These are phyloP conservation scores for Benthochromis sp. DNA, from an alignment of 2,113 vertebrate genomes.

Conservation along the genomic window DNA sequence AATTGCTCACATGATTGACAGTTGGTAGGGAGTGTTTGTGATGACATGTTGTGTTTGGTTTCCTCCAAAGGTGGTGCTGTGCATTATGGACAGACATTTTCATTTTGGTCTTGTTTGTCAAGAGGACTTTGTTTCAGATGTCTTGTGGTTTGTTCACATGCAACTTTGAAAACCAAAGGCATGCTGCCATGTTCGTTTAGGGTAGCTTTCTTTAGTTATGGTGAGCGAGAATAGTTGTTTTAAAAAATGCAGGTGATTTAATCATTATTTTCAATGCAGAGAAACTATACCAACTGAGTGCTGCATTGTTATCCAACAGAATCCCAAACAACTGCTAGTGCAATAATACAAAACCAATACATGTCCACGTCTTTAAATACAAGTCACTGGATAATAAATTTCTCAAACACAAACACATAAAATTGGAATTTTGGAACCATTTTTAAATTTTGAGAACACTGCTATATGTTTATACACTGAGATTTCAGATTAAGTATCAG, in stretches of 20 bases:
- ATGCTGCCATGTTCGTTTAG: neutral
- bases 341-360: neutral
- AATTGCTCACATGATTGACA: neutral
- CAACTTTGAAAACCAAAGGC: neutral
- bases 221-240: neutral
- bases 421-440: neutral
- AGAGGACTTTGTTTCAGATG: neutral
- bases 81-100: neutral
- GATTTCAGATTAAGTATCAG: neutral
- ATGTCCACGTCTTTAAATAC: neutral
- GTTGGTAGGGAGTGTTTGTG: neutral
- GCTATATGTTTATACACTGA: neutral
- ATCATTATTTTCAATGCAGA: neutral
- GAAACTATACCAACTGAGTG: neutral
- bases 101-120: neutral
- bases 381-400: neutral
- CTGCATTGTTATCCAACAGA: neutral
- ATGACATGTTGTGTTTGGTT: neutral
- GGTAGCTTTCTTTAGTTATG: neutral
- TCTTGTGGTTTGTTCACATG: neutral
- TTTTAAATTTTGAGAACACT: neutral
- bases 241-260: neutral
- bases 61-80: neutral
- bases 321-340: neutral
- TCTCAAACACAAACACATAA: neutral